Percentiles rank a stretch among this genome's conserved stretches.
These are phyloP conservation scores for Falco naumanni DNA, from an alignment of 2,797 vertebrate species.

Conservation along the genomic window DNA sequence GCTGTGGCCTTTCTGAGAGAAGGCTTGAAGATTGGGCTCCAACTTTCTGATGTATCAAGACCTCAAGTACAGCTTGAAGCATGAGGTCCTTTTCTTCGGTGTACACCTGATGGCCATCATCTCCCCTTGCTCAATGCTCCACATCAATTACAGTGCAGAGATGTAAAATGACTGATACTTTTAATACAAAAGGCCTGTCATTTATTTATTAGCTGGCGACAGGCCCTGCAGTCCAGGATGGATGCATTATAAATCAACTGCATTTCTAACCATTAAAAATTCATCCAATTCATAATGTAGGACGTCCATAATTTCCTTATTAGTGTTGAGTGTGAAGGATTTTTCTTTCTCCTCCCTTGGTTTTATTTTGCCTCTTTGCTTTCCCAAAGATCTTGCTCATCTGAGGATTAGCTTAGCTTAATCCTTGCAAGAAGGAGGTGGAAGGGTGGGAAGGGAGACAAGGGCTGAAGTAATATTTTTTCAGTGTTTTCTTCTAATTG, in stretches of 20 bases:
- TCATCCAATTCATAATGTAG: constrained; percentile 93
- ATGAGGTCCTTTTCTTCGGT: background rate
- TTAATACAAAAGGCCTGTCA: constrained; percentile 86
- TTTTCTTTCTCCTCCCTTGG: constrained; percentile 62
- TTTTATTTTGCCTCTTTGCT: constrained; percentile 71
- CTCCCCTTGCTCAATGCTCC: constrained; percentile 1
- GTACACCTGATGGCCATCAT: background rate
- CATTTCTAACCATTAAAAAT: constrained; percentile 89
- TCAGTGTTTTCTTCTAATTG: constrained; percentile 4
- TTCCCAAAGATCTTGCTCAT: constrained; percentile 56
- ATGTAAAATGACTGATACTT: constrained; percentile 81
- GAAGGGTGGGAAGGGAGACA: background rate
- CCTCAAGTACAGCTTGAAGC: background rate
- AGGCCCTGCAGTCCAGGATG: constrained; percentile 78
- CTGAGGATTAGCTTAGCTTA: constrained; percentile 46
- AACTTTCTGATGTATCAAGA: background rate
- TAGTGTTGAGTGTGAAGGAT: constrained; percentile 85
- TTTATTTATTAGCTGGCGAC: constrained; percentile 91
- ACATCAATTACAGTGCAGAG: constrained; percentile 75
- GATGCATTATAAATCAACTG: constrained; percentile 91
- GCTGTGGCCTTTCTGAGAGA: background rate
- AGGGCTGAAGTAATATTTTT: background rate
- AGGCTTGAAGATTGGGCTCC: background rate
- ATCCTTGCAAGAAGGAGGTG: background rate
- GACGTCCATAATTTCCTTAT: constrained; percentile 90